phyloP scores from a whole-genome alignment of 37 sponge, comb jelly and placozoan species.

The Bolinopsis microptera region DNA sequence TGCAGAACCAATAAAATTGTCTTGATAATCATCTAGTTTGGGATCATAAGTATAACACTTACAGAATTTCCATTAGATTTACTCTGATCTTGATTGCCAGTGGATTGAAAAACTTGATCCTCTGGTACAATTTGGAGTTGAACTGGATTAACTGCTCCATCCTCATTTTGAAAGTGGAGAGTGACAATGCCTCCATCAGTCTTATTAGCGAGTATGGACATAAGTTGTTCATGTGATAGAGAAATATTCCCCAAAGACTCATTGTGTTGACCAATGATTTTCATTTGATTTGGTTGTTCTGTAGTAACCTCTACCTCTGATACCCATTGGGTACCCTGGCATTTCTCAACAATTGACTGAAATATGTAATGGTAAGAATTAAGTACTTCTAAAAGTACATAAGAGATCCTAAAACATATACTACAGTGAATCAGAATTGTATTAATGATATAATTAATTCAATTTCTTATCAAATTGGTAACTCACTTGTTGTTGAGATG shows the following conservation, averaged over 20 bases:
- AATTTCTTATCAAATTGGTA: not conserved
- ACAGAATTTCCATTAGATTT: not conserved
- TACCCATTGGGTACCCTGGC: not conserved
- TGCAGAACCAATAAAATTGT: too few relatives aligned
- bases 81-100: not conserved
- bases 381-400: not conserved
- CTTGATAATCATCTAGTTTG: too few relatives aligned
- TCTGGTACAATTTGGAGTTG: constrained; percentile 53
- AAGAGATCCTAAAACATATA: not conserved
- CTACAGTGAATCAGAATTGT: not conserved
- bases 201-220: constrained; percentile 1
- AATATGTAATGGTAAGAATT: not conserved
- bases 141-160: constrained; percentile 8
- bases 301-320: not conserved
- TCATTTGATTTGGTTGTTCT: constrained; percentile 59
- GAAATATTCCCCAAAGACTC: constrained; percentile 45
- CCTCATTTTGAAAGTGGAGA: constrained; percentile 26
- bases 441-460: too few relatives aligned
- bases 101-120: not conserved
- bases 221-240: constrained; percentile 27
- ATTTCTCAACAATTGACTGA: not conserved
- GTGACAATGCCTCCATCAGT: constrained; percentile 46
- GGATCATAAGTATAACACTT: not conserved
- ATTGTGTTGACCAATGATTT: constrained; percentile 46
- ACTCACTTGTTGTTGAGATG: not conserved